Conservation (phyloP, 2,113 vertebrate species). For the Ctenodactylus gundi region DNA sequence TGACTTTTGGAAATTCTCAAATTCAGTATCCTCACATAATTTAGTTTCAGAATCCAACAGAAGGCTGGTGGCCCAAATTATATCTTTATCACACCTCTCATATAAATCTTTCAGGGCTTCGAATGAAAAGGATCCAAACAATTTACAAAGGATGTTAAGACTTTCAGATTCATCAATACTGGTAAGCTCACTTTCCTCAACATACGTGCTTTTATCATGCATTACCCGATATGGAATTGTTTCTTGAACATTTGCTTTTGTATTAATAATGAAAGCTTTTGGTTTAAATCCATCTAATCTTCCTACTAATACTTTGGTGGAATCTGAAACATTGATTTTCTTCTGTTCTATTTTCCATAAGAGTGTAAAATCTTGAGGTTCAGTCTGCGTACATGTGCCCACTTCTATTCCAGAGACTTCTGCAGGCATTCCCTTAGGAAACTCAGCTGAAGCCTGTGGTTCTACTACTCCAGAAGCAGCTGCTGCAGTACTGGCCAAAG, state of each 20-base stretch:
- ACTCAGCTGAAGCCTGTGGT: neutral
- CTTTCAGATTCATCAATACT: constrained; percentile 85
- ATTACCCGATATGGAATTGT: constrained; percentile 90
- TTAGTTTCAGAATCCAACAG: constrained; percentile 95
- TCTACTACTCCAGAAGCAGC: constrained; percentile 55
- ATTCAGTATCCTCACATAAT: constrained; percentile 86
- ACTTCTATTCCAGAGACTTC: neutral
- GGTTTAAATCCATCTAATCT: constrained; percentile 87
- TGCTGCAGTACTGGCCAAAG: constrained; percentile 85
- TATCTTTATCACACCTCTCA: constrained; percentile 95
- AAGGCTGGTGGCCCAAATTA: constrained; percentile 95
- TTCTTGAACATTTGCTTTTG: constrained; percentile 76
- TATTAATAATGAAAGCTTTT: constrained; percentile 68
- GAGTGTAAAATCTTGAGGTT: constrained; percentile 92
- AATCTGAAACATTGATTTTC: constrained; percentile 76
- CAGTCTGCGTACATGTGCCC: constrained; percentile 87
- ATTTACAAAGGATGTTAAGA: constrained; percentile 89
- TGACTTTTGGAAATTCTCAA: constrained; percentile 63
- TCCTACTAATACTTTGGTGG: constrained; percentile 83
- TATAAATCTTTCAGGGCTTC: constrained; percentile 95
- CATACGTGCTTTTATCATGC: constrained; percentile 93
- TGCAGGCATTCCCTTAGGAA: constrained; percentile 50
- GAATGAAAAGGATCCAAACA: constrained; percentile 92
- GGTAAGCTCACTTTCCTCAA: constrained; percentile 92
- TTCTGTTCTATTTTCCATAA: constrained; percentile 92